phyloP scores from a whole-genome alignment of 1,140 invertebrate genomes.

The Triops longicaudatus region DNA sequence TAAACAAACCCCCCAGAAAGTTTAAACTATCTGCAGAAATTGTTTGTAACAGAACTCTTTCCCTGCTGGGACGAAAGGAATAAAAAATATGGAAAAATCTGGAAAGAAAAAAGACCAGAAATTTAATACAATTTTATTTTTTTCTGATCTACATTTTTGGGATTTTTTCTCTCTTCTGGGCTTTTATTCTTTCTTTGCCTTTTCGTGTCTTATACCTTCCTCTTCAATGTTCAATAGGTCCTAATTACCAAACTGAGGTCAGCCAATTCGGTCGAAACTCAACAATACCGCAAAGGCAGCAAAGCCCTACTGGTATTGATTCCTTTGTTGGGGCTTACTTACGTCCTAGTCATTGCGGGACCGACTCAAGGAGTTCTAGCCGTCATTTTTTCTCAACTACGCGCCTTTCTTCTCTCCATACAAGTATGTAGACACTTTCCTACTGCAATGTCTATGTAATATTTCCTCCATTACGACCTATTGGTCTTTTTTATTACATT shows the following conservation, averaged over 20 bases:
- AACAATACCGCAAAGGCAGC: constrained; percentile 78
- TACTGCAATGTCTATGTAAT: neutral
- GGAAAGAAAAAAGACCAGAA: no score
- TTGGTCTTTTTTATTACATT: neutral
- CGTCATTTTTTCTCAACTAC: constrained; percentile 52
- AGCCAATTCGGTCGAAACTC: constrained; percentile 72
- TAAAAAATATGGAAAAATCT: no score
- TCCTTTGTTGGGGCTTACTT: constrained; percentile 78
- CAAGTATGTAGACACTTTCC: constrained; percentile 50
- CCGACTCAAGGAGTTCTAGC: constrained; percentile 56
- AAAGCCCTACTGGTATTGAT: constrained; percentile 80
- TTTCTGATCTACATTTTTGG: no score
- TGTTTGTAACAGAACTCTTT: neutral
- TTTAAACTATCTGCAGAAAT: neutral
- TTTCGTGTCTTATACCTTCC: neutral
- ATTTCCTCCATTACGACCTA: neutral
- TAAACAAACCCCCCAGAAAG: neutral
- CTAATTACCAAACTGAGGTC: constrained; percentile 84
- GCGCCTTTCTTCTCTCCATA: constrained; percentile 69
- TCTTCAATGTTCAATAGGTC: constrained; percentile 48
- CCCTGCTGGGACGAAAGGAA: no score
- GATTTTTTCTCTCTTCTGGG: constrained; percentile 12
- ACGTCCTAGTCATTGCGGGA: constrained; percentile 66
- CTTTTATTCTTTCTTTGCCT: neutral
- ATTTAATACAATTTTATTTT: constrained; percentile 2